A percentile compares a stretch with the other conserved stretches of the same genome.
These are phyloP conservation scores for Patella ulyssiponensis DNA, from an alignment of 2,888 invertebrate genomes.

Conservation along the genomic window DNA sequence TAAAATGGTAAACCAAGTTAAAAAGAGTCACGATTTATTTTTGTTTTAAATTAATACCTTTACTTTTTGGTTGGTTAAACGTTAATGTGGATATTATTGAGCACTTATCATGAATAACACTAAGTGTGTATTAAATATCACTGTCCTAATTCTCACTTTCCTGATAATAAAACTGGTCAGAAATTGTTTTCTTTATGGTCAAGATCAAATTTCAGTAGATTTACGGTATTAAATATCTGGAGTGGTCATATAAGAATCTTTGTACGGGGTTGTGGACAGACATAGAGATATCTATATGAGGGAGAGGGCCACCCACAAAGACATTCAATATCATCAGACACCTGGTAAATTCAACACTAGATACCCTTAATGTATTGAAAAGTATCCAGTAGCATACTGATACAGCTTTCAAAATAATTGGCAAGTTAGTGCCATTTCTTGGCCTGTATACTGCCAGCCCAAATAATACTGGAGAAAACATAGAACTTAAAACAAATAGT, in stretches of 20 bases:
- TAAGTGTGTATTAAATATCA: too few species aligned
- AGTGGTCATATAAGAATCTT: slow-evolving; percentile 1
- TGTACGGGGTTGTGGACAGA: slow-evolving; percentile 4
- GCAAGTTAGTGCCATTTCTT: background rate
- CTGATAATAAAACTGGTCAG: slow-evolving; percentile 35
- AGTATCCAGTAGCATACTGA: slow-evolving; percentile 7
- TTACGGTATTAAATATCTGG: background rate
- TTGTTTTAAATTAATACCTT: too few species aligned
- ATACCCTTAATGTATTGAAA: slow-evolving; percentile 5
- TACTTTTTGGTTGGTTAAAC: too few species aligned
- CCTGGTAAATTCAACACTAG: background rate
- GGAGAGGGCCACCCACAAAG: slow-evolving; percentile 5
- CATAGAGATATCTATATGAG: background rate
- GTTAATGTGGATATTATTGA: too few species aligned
- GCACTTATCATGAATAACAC: too few species aligned
- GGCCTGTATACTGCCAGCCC: too few species aligned
- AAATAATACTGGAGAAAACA: too few species aligned
- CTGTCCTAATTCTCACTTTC: too few species aligned
- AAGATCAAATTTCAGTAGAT: background rate
- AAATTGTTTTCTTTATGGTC: slow-evolving; percentile 13
- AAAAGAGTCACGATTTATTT: too few species aligned
- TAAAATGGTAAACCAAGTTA: too few species aligned
- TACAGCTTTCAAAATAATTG: slow-evolving; percentile 13
- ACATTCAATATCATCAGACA: background rate
- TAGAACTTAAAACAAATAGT: too few species aligned